Evolutionary conservation across 1,140 invertebrate genomes (phyloP), one percentile per base, ranked within the genome.

Genomic region (Macrocentrus cingulum): DNA sequence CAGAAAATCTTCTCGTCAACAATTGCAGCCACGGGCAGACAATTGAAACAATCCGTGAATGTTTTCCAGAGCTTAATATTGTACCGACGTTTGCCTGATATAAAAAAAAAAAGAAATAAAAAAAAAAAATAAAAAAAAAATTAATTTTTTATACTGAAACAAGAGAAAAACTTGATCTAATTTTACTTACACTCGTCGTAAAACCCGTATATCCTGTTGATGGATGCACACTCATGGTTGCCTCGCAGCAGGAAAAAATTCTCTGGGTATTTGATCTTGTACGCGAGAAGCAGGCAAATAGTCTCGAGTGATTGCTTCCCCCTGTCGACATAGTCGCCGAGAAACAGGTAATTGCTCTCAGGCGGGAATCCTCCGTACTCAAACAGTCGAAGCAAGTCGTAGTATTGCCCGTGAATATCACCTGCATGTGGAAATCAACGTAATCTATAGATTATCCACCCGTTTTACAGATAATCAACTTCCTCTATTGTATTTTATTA

Each of bases 311-410:
- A 91, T 69, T 92, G 91, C 77, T 93, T 93, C 61, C 90, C 91
- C 69, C 91, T 85, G 71, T 93, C 91, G 18, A 92, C 91, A 69
- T 93, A 93, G 71, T 93, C 90, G 23, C 91, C 91, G 60, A 99
- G 85, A 81, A 99, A 99, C 61, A 99, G 84, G 82, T 99, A 99
- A 82, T 99, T 99, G 23, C 96, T 96, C 80, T 99, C 97, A 15
- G 98, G 98, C 39, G 98, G 98, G 79, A 99, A 99, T 11, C 97
- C 96, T 54, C 98, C 98, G 79, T 99, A 99, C 75, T 99, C 98
- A 80, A 99, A 99, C 56, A 99, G 83, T 75, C 98, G 88, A 62
- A 99, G 81, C 22, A 99, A 82, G 82, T 99, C 98, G 76, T 97
- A 97, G 77, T 99, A 99, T 81, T 97, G 94, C 62, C 98, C 98